phyloP scores from a whole-genome alignment of 1,140 invertebrate genomes.

The Pentalonia nigronervosa region DNA sequence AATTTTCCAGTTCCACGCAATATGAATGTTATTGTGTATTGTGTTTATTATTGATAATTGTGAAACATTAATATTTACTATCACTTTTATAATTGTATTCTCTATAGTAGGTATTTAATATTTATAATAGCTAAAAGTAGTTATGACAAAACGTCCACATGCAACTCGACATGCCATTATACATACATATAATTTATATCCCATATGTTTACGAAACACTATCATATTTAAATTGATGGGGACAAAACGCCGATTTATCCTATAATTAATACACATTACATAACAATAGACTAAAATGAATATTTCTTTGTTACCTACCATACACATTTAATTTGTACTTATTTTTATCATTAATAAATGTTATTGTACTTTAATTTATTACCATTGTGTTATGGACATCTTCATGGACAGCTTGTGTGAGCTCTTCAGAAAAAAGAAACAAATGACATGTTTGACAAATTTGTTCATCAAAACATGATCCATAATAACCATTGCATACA shows the following conservation, averaged over 20 bases:
- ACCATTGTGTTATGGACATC: slow-evolving; percentile 46
- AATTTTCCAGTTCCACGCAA: background rate
- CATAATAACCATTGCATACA: slow-evolving; percentile 47
- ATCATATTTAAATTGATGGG: background rate
- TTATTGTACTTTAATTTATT: background rate
- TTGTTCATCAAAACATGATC: slow-evolving; percentile 50
- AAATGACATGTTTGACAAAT: slow-evolving; percentile 55
- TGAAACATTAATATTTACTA: no score
- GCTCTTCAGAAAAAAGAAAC: slow-evolving; percentile 52
- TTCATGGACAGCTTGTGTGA: slow-evolving; percentile 43
- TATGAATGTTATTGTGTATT: no score
- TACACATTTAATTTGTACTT: background rate
- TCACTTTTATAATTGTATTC: no score
- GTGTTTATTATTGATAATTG: no score
- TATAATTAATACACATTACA: background rate
- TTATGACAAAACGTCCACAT: background rate
- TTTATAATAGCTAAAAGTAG: background rate
- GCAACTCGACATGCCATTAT: no score
- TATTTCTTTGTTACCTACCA: background rate
- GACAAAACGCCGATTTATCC: background rate
- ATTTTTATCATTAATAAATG: background rate
- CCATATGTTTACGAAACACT: background rate
- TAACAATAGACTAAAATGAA: background rate
- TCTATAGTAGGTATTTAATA: background rate
- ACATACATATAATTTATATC: no score